Base-by-base conservation (phyloP, 2,113 vertebrate genomes). In the Bagarius yarrelli region DNA sequence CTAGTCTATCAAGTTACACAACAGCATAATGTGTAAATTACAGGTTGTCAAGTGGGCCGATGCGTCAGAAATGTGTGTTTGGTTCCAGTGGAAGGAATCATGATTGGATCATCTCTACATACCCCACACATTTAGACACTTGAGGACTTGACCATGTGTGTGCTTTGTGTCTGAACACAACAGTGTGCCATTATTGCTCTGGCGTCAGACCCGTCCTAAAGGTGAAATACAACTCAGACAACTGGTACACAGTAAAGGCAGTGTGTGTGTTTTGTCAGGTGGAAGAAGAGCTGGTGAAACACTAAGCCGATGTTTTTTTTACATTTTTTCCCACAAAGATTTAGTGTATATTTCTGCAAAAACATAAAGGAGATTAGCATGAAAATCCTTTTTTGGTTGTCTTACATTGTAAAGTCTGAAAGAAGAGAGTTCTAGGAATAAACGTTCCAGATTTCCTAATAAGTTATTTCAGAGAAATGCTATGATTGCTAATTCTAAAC, bases 141-240 rank as follows among this genome's bases (percentile, higher is more conserved):
- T 19, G 25, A 53, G 6, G 19, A 78, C 18, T 19, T 16, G 19
- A 15, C 11, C 34, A 44, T 19, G 69, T 21, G 59, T 64, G 8
- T 81, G 60, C 57, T 9, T 21, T 55, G 60, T 19, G 44, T 19
- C 56, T 14, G 70, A 25, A 74, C 59, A 74, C 40, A 80, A 69
- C 69, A 36, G 4, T 27, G 79, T 16, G 47, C 16, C 47, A 64
- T 56, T 9, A 74, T 23, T 16, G 47, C 57, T 40, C 70, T 25
- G 52, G 59, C 34, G 59, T 64, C 59, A 64, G 59, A 64, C 57
- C 34, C 14, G 18, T 66, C 40, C 79, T n/a, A 50, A n/a, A 74
- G 36, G 59, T 74, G 70, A 81, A 56, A 81, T 81, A 56, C 30
- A 53, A 57, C 71, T 64, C 59, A 44, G 59, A 56, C 79, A 74